Base-by-base conservation (phyloP, 2,888 invertebrate species). In the Nipponacmea schrenckii region DNA sequence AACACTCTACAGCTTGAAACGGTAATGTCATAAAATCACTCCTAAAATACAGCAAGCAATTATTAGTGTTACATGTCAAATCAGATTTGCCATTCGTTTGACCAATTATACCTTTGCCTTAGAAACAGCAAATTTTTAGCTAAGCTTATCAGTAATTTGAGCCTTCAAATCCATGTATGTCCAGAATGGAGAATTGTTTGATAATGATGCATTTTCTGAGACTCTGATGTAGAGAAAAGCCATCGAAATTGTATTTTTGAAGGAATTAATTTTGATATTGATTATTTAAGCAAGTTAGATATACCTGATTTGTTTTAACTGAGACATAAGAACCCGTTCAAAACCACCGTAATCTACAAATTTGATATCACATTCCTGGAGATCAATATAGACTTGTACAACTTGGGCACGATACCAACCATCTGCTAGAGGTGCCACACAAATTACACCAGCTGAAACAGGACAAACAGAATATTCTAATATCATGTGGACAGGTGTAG, bases 341-440 rank as follows among this genome's bases (percentile, higher is more conserved):
- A 94, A 98, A 68, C 98, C 98, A 67, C 99, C 99, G 85, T 96
- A 96, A 91, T 99, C 99, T 68, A 98, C 93, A 88, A 96, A 94
- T 90, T 94, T 94, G 71, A 97, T 93, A 78, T 95, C 92, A 81
- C 94, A 94, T 62, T 92, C 92, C 72, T 91, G 90, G 82, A 93
- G 92, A 68, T 93, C 93, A 1, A 88, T 86, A 76, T 92, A 92
- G 77, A 94, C 93, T 50, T 92, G 91, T 74, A 94, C 92, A 68
- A 96, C 93, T 90, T 95, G 93, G 17, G 95, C 95, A 80, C 97
- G 92, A 90, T 94, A 96, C 98, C 98, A 98, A 81, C 94, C 93
- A 67, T 84, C 82, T 82, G 93, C 92, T 73, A 94, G 93, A 63
- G 94, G 94, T 14, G 96, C 95, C 14, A 95, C 96, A 87, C 97